These are phyloP conservation scores for Meandrina meandrites DNA, from an alignment of 92 coral and sea anemone species.

Conservation along the genomic window DNA sequence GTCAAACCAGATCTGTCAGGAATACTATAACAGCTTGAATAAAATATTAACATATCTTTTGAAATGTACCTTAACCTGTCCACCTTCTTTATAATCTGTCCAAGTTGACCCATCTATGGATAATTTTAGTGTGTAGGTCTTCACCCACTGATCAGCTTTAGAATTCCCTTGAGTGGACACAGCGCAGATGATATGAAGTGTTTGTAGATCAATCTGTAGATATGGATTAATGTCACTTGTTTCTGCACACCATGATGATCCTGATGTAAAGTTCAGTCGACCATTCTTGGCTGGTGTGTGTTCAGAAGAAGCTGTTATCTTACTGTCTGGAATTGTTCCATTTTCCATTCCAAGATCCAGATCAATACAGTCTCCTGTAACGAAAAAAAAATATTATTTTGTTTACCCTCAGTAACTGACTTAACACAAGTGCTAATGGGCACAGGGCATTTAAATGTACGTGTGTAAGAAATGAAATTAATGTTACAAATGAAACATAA, in stretches of 20 bases:
- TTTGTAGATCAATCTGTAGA: constrained; percentile 9
- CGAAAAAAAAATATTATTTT: background rate
- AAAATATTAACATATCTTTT: background rate
- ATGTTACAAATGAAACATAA: no score
- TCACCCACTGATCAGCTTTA: constrained; percentile 6
- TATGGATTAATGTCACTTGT: background rate
- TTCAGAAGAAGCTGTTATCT: background rate
- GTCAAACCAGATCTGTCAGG: no score
- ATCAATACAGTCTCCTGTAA: background rate
- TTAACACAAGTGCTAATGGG: no score
- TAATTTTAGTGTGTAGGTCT: background rate
- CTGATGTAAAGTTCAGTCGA: background rate
- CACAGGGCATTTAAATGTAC: no score
- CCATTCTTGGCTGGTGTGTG: constrained; percentile 1
- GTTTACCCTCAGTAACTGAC: no score
- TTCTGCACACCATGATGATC: constrained; percentile 3
- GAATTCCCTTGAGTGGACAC: constrained; percentile 10
- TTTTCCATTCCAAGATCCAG: background rate
- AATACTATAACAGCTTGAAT: no score
- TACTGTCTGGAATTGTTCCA: background rate
- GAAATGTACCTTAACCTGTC: background rate
- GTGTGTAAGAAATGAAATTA: no score
- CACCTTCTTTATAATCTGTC: background rate
- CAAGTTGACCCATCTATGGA: constrained; percentile 4
- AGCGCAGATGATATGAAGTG: constrained; percentile 10